phyloP scores from a whole-genome alignment of 2,113 vertebrate species.

The Microcebus jonahi region DNA sequence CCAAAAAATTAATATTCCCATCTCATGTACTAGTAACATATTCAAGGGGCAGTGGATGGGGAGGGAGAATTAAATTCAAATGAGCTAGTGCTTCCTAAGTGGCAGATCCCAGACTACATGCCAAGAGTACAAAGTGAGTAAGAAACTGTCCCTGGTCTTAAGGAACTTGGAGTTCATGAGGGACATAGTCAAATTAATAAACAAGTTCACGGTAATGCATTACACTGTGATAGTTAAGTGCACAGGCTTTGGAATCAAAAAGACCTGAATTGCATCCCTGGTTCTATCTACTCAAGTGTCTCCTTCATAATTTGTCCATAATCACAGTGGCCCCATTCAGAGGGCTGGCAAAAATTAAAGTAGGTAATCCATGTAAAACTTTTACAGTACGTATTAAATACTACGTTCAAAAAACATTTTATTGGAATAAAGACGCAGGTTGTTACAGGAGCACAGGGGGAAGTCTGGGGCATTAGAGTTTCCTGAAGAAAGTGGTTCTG shows the following conservation, averaged over 20 bases:
- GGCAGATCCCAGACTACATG: not conserved
- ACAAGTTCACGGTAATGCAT: not conserved
- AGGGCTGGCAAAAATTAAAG: not conserved
- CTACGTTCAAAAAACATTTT: not conserved
- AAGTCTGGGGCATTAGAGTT: accelerated
- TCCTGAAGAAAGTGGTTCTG: not conserved
- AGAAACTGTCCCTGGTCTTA: not conserved
- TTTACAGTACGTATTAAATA: not conserved
- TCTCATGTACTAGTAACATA: not conserved
- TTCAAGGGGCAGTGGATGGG: not conserved
- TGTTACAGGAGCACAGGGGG: not conserved
- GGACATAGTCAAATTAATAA: not conserved
- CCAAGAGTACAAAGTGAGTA: not conserved
- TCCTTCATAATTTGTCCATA: not conserved
- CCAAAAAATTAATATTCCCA: not conserved
- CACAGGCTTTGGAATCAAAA: not conserved
- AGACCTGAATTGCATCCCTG: not conserved
- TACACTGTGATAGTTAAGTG: not conserved
- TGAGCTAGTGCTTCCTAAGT: not conserved
- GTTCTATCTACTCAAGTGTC: not conserved
- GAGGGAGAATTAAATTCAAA: not conserved
- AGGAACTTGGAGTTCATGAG: not conserved
- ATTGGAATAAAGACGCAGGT: not conserved
- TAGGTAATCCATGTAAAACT: not conserved
- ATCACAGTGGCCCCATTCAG: not conserved